Evolutionary conservation across 2,888 invertebrate species (phyloP).

Genomic region (Papilio protenor): DNA sequence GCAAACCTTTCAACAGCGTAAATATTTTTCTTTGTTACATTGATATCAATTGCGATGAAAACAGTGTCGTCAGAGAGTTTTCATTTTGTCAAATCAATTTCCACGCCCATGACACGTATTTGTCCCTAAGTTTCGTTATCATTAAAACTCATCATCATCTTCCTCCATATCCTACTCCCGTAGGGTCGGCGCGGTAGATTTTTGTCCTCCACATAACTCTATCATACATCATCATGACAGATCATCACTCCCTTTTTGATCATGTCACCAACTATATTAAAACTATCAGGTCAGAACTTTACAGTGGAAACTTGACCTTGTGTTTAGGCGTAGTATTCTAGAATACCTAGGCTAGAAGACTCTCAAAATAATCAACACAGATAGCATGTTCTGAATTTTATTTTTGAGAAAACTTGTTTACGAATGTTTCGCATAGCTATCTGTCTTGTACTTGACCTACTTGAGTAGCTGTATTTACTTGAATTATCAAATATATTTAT

Average conservation of each 20-base stretch:
- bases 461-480: not conserved
- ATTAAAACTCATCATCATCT: too few relatives aligned
- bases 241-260: too few relatives aligned
- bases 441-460: slow-evolving; percentile 34
- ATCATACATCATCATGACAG: too few relatives aligned
- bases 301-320: too few relatives aligned
- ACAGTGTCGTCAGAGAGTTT: not conserved
- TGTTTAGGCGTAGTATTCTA: not conserved
- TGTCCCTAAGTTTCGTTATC: not conserved
- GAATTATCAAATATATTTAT: slow-evolving; percentile 24
- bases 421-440: slow-evolving; percentile 16
- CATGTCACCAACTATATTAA: too few relatives aligned
- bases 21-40: not conserved
- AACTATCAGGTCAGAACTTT: not conserved
- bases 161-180: too few relatives aligned
- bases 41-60: too few relatives aligned
- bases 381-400: not conserved
- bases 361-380: slow-evolving; percentile 1
- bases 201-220: too few relatives aligned
- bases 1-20: not conserved
- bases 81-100: not conserved
- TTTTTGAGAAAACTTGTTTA: slow-evolving; percentile 22
- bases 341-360: not conserved
- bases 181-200: too few relatives aligned
- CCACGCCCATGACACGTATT: not conserved